A percentile compares a stretch with the other conserved stretches of the same genome.
Conservation (phyloP, 2,797 vertebrate genomes). For the Rhincodon typus region DNA sequence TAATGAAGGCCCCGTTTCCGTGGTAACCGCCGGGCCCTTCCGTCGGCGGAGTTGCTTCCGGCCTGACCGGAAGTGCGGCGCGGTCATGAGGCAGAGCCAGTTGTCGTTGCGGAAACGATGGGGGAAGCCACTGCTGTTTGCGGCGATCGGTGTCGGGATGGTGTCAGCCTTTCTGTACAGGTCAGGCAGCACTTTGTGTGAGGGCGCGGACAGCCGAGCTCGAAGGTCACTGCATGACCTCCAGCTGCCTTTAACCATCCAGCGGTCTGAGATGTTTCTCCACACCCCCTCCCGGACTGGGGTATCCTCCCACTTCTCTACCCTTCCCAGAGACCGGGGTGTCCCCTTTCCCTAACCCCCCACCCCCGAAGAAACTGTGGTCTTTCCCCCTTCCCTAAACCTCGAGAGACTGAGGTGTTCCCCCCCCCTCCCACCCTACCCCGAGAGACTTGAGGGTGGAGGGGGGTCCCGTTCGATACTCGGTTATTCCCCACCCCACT, state of each 20-base stretch:
- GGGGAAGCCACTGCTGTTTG: slow-evolving; percentile 60
- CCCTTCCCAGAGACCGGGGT: too few species aligned
- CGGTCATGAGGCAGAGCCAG: slow-evolving; percentile 52
- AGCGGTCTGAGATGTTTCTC: too few species aligned
- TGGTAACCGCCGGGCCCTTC: background rate
- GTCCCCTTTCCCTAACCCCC: too few species aligned
- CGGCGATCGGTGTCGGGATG: slow-evolving; percentile 52
- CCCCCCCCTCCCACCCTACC: too few species aligned
- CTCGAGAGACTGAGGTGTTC: too few species aligned
- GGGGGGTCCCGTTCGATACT: too few species aligned
- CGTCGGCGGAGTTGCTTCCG: background rate
- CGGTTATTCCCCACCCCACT: too few species aligned
- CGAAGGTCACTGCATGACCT: background rate
- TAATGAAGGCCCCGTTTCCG: background rate
- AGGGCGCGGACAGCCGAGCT: background rate
- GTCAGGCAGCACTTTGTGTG: slow-evolving; percentile 41
- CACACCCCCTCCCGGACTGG: too few species aligned
- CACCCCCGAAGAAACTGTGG: too few species aligned
- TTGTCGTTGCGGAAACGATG: slow-evolving; percentile 55
- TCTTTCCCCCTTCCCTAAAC: too few species aligned
- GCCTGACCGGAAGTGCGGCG: background rate
- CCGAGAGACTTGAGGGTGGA: too few species aligned
- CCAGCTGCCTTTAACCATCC: background rate
- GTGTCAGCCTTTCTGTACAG: slow-evolving; percentile 57
- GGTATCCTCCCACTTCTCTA: too few species aligned